Base-by-base conservation (phyloP, 2,113 vertebrate genomes). In the Rhynchomys soricoides region DNA sequence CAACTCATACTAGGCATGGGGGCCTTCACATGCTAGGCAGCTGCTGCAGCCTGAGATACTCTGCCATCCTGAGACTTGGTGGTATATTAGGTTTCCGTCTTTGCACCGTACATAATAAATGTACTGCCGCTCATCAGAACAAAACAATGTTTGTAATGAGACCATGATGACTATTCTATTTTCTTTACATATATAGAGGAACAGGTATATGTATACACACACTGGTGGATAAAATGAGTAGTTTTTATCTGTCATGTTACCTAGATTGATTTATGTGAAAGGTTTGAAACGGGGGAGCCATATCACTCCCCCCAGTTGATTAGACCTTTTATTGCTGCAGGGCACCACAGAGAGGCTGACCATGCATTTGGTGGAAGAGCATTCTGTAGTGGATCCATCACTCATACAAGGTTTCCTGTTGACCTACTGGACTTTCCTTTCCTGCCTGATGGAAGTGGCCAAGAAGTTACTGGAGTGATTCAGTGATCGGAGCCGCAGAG, bases 401-500 rank as follows among this genome's bases (percentile, higher is more conserved):
- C 99, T 99, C 98, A 99, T 99, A 94, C 99, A 99, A 98, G 99
- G 99, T 98, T 99, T 99, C 98, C 98, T 99, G 88, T 98, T 99
- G 91, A 99, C 99, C 0, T 99, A 99, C 97, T 99, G 99, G 97
- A 99, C 99, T 96, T 99, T 99, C 98, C 99, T 99, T 98, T 99
- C 99, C 96, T 99, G 99, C 98, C 99, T 99, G 74, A 99, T 99
- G 99, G 99, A 99, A 98, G 99, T 99, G 98, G 99, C 99, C 96
- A 99, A 99, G 98, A 99, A 99, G 98, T 99, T 99, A 91, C 98
- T 99, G 98, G 99, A 99, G 99, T 99, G 99, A 99, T 99, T 99
- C 98, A 99, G 99, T 96, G 99, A 99, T 99, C 99, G 99, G 98
- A 99, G 99, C 99, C 99, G 99, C 99, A 99, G 99, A 99, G 99